Base-by-base conservation (phyloP, 1,140 invertebrate genomes). In the Bombus huntii region DNA sequence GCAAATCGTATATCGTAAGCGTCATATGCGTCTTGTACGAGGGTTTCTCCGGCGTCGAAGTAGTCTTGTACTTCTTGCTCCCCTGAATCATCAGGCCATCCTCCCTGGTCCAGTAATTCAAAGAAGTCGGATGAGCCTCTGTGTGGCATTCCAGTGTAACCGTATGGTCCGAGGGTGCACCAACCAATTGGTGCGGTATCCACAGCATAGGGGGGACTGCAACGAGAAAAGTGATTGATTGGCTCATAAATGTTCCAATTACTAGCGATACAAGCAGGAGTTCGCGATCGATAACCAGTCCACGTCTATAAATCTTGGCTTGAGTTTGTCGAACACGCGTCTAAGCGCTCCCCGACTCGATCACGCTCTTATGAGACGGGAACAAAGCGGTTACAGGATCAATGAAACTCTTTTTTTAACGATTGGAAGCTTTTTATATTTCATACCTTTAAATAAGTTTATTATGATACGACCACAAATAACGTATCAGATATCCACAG, bases 91-190 rank as follows among this genome's bases (percentile, higher is more conserved):
- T 98, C 91, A 97, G 96, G 5, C 97, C 97, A 88, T 98, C 97
- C 89, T 98, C 98, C 76, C 97, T 95, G 0, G 97, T 98, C 98
- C 98, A 99, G 93, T 98, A 98, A 95, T 98, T 98, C 39, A 98
- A 96, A 15, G 98, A 98, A 9, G 97, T 98, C 9, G 98, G 98
- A 95, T 98, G 97, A 15, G 98, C 98, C 94, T 99, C 98, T 3
- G 98, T 98, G 92, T 97, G 97, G 94, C 98, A 99, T 94, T 98
- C 98, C 71, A 99, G 94, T 2, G 97, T 98, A 15, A 98, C 97
- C 71, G 97, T 97, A 91, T 97, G 97, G 65, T 97, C 97, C 72
- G 97, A 95, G 8, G 97, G 97, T 65, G 97, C 97, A 28, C 98
- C 98, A 39, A 99, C 97, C 86, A 98, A 95, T 94, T 98, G 98